These are phyloP conservation scores for Cyprinus carpio DNA, from an alignment of 2,113 vertebrate genomes.

Conservation along the genomic window DNA sequence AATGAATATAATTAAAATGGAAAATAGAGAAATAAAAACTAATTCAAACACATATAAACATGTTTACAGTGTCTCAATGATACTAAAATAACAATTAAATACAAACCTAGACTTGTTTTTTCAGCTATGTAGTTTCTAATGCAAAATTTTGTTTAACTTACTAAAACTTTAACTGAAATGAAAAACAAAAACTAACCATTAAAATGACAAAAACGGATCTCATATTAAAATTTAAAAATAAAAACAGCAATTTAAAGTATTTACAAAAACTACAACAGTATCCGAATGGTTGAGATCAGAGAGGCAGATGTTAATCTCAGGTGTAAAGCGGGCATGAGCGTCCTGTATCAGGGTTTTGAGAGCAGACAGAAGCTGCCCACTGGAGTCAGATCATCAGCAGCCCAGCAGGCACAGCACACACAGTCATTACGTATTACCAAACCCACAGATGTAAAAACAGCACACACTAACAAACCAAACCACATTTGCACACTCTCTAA, in stretches of 20 bases:
- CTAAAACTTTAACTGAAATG: background rate
- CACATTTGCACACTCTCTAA: conserved; percentile 25
- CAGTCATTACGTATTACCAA: conserved; percentile 1
- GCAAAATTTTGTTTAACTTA: background rate
- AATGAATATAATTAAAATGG: too few species aligned
- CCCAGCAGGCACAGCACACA: conserved; percentile 40
- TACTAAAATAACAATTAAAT: background rate
- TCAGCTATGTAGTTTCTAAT: background rate
- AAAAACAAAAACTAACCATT: background rate
- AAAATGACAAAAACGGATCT: background rate
- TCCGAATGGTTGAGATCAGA: background rate
- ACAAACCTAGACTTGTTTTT: too few species aligned
- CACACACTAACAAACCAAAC: conserved; percentile 19
- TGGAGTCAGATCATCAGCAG: conserved; percentile 43
- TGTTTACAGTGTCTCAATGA: background rate
- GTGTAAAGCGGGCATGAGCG: background rate
- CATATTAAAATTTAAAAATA: background rate
- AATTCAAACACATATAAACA: too few species aligned
- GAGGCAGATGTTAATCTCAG: background rate
- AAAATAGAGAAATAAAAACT: too few species aligned
- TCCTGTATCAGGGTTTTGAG: conserved; percentile 20
- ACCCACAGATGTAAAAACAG: conserved; percentile 15
- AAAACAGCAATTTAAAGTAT: background rate
- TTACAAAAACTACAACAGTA: background rate
- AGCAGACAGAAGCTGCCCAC: conserved; percentile 43